Percentiles rank a stretch among this genome's conserved stretches.
These are phyloP conservation scores for Trichonephila inaurata DNA, from an alignment of 1,140 invertebrate species.

Conservation along the genomic window DNA sequence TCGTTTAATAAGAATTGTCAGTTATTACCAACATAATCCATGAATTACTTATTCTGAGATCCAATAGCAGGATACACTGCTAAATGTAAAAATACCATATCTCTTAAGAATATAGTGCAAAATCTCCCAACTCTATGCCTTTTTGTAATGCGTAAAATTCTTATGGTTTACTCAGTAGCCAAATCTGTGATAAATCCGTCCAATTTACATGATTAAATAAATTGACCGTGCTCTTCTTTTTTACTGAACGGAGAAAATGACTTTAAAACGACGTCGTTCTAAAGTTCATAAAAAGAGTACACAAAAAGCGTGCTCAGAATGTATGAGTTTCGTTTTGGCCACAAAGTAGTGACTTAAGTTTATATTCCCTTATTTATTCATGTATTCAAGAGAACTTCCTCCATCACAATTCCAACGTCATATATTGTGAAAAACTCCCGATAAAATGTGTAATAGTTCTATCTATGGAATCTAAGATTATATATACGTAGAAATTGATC, in stretches of 20 bases:
- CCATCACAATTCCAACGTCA: neutral
- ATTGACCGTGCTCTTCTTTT: conserved; percentile 21
- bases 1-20: too few species aligned
- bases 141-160: neutral
- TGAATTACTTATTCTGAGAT: too few species aligned
- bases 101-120: too few species aligned
- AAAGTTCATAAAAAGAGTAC: conserved; percentile 14
- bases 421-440: neutral
- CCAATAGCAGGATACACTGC: too few species aligned
- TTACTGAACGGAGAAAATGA: neutral
- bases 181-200: neutral
- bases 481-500: too few species aligned
- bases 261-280: neutral
- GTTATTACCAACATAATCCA: too few species aligned
- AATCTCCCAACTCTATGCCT: too few species aligned
- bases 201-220: conserved; percentile 51
- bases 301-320: conserved; percentile 38
- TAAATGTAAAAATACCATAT: too few species aligned
- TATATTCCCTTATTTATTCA: conserved; percentile 59
- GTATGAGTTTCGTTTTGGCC: conserved; percentile 65
- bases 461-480: neutral
- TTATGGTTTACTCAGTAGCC: neutral
- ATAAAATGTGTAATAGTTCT: neutral
- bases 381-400: conserved; percentile 44
- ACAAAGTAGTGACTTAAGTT: conserved; percentile 35